Conservation (phyloP, 2,888 invertebrate species). For the Tetropium fuscum region DNA sequence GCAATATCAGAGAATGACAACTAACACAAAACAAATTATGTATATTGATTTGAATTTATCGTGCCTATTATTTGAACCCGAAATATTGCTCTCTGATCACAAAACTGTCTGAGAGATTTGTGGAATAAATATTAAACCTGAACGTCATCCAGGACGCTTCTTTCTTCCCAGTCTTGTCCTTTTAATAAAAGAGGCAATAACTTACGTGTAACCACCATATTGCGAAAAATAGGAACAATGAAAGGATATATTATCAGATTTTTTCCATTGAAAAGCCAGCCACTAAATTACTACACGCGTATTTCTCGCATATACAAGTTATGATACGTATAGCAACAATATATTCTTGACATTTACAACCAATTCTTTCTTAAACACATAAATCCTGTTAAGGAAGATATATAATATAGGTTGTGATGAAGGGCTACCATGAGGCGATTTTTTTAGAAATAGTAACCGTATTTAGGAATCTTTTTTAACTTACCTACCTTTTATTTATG, state of each 20-base stretch:
- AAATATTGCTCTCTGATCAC: no score
- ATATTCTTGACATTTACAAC: conserved; percentile 19
- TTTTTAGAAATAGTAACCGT: no score
- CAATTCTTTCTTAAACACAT: conserved; percentile 15
- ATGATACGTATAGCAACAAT: conserved; percentile 19
- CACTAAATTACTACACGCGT: conserved; percentile 14
- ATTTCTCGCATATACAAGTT: conserved; percentile 17
- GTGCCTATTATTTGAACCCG: no score
- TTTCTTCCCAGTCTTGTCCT: neutral
- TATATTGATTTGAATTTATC: no score
- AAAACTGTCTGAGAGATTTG: neutral
- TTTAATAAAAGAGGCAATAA: conserved; percentile 13
- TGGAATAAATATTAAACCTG: neutral
- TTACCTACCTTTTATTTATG: no score
- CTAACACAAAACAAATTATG: no score
- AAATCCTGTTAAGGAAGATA: no score
- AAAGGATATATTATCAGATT: conserved; percentile 19
- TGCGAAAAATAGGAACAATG: conserved; percentile 7
- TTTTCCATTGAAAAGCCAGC: conserved; percentile 18
- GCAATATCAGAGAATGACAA: no score
- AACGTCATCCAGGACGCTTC: neutral
- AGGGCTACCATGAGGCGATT: no score
- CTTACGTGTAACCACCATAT: conserved; percentile 10
- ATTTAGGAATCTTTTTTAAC: no score
- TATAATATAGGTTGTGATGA: no score